A percentile compares a stretch with the other conserved stretches of the same genome.
Evolutionary conservation across 2,113 vertebrate species (phyloP).

Genomic region (Conger conger): DNA sequence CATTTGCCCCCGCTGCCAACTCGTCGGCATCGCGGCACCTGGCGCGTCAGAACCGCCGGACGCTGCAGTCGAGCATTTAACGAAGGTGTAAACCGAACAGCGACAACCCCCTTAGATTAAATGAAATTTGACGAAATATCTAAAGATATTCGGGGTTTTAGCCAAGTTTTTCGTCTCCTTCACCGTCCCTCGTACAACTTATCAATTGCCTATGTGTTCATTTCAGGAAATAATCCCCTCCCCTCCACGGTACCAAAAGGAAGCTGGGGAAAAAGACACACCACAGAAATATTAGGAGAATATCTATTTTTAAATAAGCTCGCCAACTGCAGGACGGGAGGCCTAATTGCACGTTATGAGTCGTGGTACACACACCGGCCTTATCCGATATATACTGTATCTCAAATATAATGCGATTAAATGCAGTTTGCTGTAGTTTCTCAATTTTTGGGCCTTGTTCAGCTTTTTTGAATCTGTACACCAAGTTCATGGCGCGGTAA

Average conservation of each 20-base stretch:
- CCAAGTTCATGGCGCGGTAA: too few species aligned
- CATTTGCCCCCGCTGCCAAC: slow-evolving; percentile 59
- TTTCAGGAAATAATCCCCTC: slow-evolving; percentile 41
- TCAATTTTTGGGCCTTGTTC: too few species aligned
- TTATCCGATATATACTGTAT: too few species aligned
- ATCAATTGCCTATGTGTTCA: slow-evolving; percentile 50
- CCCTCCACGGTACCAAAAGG: slow-evolving; percentile 18
- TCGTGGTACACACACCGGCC: too few species aligned
- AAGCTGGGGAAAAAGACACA: not conserved
- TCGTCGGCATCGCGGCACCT: slow-evolving; percentile 36
- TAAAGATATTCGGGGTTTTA: not conserved
- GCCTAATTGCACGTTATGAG: slow-evolving; percentile 15
- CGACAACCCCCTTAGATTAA: not conserved
- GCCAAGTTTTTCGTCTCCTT: slow-evolving; percentile 18
- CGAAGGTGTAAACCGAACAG: not conserved
- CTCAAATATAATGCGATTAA: too few species aligned
- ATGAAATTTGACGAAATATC: not conserved
- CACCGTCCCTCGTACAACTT: slow-evolving; percentile 41
- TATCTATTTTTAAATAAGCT: not conserved
- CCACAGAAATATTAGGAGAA: not conserved
- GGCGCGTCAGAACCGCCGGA: slow-evolving; percentile 50
- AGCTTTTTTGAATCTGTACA: too few species aligned
- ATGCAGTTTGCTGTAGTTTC: too few species aligned
- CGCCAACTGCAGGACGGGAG: slow-evolving; percentile 45
- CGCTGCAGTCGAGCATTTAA: slow-evolving; percentile 52